phyloP scores from a whole-genome alignment of 2,797 vertebrate genomes.

The Orientallactaga sibirica region DNA sequence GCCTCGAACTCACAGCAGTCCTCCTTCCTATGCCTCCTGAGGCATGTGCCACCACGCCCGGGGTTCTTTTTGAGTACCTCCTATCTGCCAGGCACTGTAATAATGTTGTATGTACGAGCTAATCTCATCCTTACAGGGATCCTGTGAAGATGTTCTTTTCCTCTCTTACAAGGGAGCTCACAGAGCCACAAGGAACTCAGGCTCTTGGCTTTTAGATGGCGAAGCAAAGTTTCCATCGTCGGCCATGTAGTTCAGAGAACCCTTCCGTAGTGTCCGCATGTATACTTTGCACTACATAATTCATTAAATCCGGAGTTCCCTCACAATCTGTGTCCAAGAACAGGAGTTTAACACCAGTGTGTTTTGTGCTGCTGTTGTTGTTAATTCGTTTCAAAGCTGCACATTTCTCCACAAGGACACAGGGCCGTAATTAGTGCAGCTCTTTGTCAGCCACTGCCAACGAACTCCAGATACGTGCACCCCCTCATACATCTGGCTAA shows the following conservation, averaged over 20 bases:
- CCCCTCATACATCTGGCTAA: too few relatives aligned
- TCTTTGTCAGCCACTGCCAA: not conserved
- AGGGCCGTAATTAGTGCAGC: slow-evolving; percentile 30
- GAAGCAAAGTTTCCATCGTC: not conserved
- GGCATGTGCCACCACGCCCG: too few relatives aligned
- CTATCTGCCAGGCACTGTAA: not conserved
- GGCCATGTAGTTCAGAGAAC: not conserved
- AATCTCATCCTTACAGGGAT: not conserved
- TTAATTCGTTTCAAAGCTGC: slow-evolving; percentile 50
- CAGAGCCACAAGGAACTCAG: not conserved
- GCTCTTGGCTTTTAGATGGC: not conserved
- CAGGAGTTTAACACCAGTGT: not conserved
- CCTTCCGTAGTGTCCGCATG: not conserved
- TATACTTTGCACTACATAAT: not conserved
- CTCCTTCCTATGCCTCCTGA: too few relatives aligned
- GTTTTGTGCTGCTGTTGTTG: slow-evolving; percentile 35
- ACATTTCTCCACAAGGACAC: not conserved
- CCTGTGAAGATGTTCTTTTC: not conserved
- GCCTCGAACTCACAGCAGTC: too few relatives aligned
- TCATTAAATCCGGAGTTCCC: not conserved
- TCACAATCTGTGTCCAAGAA: not conserved
- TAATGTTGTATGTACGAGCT: not conserved
- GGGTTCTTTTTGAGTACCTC: not conserved
- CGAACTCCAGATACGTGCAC: too few relatives aligned
- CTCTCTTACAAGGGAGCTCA: not conserved